These are phyloP conservation scores for Gymnocheta viridis DNA, from an alignment of 2,888 invertebrate genomes.

Conservation along the genomic window DNA sequence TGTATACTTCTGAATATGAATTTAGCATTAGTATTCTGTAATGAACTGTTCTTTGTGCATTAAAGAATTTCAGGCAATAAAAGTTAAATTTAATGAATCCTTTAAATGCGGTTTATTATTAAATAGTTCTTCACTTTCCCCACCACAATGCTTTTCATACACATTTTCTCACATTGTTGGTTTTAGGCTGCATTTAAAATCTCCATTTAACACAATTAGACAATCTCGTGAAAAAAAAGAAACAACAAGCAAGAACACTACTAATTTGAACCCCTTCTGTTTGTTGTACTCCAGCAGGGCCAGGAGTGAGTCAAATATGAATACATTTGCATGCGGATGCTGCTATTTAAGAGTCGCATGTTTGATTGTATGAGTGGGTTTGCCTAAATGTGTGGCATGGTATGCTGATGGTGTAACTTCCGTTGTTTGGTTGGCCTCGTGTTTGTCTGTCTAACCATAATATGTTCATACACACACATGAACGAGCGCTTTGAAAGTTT, in stretches of 20 bases:
- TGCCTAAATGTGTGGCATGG: slow-evolving; percentile 41
- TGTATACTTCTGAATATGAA: too few relatives aligned
- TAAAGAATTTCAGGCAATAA: not conserved
- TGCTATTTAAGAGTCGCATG: slow-evolving; percentile 42
- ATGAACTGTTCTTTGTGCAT: not conserved
- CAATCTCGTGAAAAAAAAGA: slow-evolving; percentile 52
- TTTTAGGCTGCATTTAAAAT: slow-evolving; percentile 64
- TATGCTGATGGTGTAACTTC: slow-evolving; percentile 66
- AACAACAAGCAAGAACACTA: slow-evolving; percentile 32
- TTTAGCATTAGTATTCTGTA: too few relatives aligned
- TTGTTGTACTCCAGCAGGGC: slow-evolving; percentile 12
- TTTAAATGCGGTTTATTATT: slow-evolving; percentile 54
- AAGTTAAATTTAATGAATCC: slow-evolving; percentile 18
- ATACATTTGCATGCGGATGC: slow-evolving; percentile 48
- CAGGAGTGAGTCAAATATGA: slow-evolving; percentile 28
- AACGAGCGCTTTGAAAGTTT: not conserved
- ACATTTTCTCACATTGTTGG: slow-evolving; percentile 53
- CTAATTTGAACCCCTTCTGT: slow-evolving; percentile 48
- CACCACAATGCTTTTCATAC: not conserved
- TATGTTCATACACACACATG: slow-evolving; percentile 22
- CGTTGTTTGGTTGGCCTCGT: slow-evolving; percentile 64
- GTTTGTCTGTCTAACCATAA: slow-evolving; percentile 57
- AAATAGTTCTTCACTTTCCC: slow-evolving; percentile 14
- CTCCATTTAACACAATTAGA: slow-evolving; percentile 68
- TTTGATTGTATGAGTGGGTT: not conserved